phyloP scores from a whole-genome alignment of 2,113 vertebrate species.

The Clarias magur region DNA sequence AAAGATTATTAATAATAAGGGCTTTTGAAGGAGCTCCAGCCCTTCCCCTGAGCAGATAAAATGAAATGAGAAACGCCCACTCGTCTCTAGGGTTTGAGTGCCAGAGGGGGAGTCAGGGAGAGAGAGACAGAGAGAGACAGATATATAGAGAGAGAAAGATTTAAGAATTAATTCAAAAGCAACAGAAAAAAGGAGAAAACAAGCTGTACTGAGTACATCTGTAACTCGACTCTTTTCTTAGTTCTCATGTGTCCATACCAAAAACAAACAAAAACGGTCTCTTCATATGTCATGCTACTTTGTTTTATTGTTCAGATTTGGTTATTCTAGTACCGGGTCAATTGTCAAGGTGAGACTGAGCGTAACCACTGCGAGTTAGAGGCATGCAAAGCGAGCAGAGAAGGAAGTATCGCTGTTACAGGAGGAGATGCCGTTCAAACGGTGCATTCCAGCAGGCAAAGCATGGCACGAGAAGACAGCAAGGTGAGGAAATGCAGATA shows the following conservation, averaged over 20 bases:
- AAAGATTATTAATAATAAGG: slow-evolving; percentile 74
- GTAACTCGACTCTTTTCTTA: too few species aligned
- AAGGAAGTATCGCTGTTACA: slow-evolving; percentile 70
- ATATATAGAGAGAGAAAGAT: slow-evolving; percentile 45
- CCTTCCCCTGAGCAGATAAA: slow-evolving; percentile 73
- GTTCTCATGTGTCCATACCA: not conserved
- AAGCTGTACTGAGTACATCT: not conserved
- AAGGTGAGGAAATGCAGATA: slow-evolving; percentile 32
- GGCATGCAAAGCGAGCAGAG: slow-evolving; percentile 68
- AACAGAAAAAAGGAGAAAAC: slow-evolving; percentile 22
- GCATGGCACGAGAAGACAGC: slow-evolving; percentile 26
- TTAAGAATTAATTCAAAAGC: not conserved
- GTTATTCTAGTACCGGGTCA: slow-evolving; percentile 27
- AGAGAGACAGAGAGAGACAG: slow-evolving; percentile 39
- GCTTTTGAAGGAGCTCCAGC: slow-evolving; percentile 66
- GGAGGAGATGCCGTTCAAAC: slow-evolving; percentile 67
- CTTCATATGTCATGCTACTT: not conserved
- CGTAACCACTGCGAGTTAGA: slow-evolving; percentile 76
- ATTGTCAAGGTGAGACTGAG: slow-evolving; percentile 75
- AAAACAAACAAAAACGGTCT: not conserved
- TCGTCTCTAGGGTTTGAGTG: slow-evolving; percentile 62
- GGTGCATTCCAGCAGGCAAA: slow-evolving; percentile 67
- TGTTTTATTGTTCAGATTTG: not conserved
- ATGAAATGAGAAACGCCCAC: slow-evolving; percentile 74
- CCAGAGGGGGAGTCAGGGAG: not conserved